Percentiles rank a stretch among this genome's conserved stretches.
These are phyloP conservation scores for Strix uralensis DNA, from an alignment of 2,113 vertebrate species.

Conservation along the genomic window DNA sequence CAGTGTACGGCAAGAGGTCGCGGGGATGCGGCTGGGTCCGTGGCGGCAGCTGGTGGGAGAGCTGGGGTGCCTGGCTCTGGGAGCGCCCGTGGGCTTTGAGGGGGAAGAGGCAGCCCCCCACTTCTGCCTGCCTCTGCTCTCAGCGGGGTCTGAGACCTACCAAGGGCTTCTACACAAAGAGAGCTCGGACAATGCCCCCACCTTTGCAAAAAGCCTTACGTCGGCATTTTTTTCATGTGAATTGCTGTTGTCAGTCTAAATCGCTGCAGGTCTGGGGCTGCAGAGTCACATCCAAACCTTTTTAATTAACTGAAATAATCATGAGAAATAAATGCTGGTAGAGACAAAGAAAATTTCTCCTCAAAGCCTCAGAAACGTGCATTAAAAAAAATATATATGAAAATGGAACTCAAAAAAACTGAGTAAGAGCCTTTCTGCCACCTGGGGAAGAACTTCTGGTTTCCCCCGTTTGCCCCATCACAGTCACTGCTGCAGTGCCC, in stretches of 20 bases:
- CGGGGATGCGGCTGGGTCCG: accelerated
- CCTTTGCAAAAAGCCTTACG: background rate
- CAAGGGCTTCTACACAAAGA: accelerated
- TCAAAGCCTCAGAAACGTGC: background rate
- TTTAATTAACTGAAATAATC: background rate
- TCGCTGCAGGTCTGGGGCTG: background rate
- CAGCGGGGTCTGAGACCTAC: background rate
- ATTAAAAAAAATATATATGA: background rate
- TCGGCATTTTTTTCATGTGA: background rate
- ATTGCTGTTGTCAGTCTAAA: background rate
- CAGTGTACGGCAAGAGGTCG: accelerated
- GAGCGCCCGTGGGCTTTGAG: accelerated
- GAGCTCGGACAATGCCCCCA: accelerated
- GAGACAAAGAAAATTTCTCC: background rate
- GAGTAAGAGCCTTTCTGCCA: background rate
- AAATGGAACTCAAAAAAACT: background rate
- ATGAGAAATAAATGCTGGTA: background rate
- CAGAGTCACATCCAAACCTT: background rate
- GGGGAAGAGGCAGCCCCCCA: background rate
- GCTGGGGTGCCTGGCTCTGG: accelerated
- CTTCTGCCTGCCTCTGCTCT: background rate
- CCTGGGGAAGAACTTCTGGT: background rate
- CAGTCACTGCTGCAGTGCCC: too few species aligned
- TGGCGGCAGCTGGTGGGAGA: background rate
- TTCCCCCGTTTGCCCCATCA: background rate